phyloP scores from a whole-genome alignment of 2,113 vertebrate genomes.

The Empidonax alnorum region DNA sequence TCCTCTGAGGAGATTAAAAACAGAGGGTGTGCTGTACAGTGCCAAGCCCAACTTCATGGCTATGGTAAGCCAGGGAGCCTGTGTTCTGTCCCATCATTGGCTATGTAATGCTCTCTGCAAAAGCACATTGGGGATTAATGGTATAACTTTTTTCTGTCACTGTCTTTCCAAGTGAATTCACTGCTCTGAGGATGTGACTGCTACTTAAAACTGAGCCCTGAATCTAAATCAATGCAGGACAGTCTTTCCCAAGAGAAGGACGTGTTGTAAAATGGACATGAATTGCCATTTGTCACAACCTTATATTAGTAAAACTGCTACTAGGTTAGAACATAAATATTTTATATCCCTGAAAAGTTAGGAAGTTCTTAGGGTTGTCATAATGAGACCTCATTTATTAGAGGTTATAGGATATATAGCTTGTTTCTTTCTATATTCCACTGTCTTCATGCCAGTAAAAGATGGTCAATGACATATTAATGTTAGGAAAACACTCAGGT shows the following conservation, averaged over 20 bases:
- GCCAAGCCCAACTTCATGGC: conserved; percentile 25
- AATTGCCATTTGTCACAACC: background rate
- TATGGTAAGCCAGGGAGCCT: background rate
- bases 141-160: background rate
- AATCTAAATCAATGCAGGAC: background rate
- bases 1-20: conserved; percentile 29
- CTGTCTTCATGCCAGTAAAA: background rate
- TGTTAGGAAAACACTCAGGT: background rate
- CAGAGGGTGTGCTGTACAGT: background rate
- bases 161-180: background rate
- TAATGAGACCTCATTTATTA: background rate
- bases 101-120: background rate
- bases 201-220: background rate
- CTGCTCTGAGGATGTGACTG: background rate
- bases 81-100: background rate
- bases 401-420: background rate
- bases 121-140: background rate
- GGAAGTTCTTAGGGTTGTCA: background rate
- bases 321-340: background rate
- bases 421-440: background rate
- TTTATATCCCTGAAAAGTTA: background rate
- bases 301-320: background rate
- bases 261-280: background rate
- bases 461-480: background rate
- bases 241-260: background rate